Evolutionary conservation across 2,797 vertebrate genomes (phyloP), one percentile per base, ranked within the genome.

Genomic region (Callimico goeldii): DNA sequence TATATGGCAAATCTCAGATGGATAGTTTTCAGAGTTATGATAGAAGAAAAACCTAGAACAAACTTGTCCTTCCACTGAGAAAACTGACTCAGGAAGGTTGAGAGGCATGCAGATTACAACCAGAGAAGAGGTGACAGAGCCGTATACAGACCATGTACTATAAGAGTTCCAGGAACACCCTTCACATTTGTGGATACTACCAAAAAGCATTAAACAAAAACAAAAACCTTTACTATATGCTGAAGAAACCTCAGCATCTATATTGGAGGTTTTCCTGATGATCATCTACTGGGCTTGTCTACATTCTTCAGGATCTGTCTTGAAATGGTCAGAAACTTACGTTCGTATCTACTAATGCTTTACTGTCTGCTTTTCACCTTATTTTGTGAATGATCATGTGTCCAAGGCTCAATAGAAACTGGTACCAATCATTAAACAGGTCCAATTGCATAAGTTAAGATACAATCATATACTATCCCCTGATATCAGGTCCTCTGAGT

Each of bases 11-110:
- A 30, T 33, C 41, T 48, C 17, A 80, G 61, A 19, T 55, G 13
- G 86, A 80, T 3, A 97, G 36, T 48, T 96, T 95, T 95, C 70
- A 93, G 82, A 90, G 14, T 30, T 67, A n/a, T 19, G 17, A n/a
- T 0, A 70, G 41, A 83, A 82, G 61, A 85, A 92, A 83, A 13
- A 85, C 41, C 26, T 57, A 50, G 72, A 28, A 75, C 22, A 88
- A 80, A 36, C n/a, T 61, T 36, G 13, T 22, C 33, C 28, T 88
- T 89, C 76, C 8, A 84, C 0, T 19, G 26, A 87, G 43, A 39
- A 87, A 91, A 94, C 7, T 11, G 75, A 80, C 36, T 24, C 67
- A 70, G 26, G 81, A 64, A 86, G 67, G 22, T 76, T 82, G 85
- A 90, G 70, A 83, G 1, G 5, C 57, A 95, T 11, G 48, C 36